Evolutionary conservation across 2,797 vertebrate species (phyloP), one percentile per base, ranked within the genome.

Genomic region (Numenius phaeopus): DNA sequence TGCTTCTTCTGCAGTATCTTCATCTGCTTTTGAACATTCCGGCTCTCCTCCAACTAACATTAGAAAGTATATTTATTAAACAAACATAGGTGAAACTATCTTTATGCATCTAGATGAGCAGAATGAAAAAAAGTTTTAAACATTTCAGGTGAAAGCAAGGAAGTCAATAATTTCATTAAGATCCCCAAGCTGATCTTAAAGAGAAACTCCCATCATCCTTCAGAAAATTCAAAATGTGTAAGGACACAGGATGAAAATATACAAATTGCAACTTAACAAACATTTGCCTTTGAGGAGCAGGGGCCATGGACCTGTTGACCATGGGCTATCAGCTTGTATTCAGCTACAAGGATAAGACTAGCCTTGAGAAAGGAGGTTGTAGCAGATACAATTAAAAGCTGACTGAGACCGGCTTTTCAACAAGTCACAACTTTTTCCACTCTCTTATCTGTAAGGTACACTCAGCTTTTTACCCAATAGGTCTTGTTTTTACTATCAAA

Each of bases 1-100:
- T 99, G 99, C 95, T 99, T 99, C 98, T 99, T 99, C 98, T 99
- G 99, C 95, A 99, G 97, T 46, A 98, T 98, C 96, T 99, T 99
- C 97, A 99, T 99, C 39, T 99, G 99, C 97, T 99, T 99, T 98
- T 99, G 99, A 98, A 99, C 99, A 73, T 98, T 99, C 52, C 99
- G 99, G 95, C 99, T 99, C 97, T 99, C 99, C 97, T 99, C 99
- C 98, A 99, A 92, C 99, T 99, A 91, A 26, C 94, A 97, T 81
- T 46, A 97, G 82, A 91, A 93, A 98, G 77, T 14, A 37, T 49
- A 94, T 77, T 96, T 78, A 78, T 82, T 71, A 92, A 86, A 44
- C 52, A 70, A 87, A 78, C 15, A 44, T 29, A 71, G 26, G 19
- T 13, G 13, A 71, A 82, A 34, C 19, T 18, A 34, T 32, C 37